Evolutionary conservation across 2,113 vertebrate species (phyloP).

Genomic region (Oncorhynchus masou): DNA sequence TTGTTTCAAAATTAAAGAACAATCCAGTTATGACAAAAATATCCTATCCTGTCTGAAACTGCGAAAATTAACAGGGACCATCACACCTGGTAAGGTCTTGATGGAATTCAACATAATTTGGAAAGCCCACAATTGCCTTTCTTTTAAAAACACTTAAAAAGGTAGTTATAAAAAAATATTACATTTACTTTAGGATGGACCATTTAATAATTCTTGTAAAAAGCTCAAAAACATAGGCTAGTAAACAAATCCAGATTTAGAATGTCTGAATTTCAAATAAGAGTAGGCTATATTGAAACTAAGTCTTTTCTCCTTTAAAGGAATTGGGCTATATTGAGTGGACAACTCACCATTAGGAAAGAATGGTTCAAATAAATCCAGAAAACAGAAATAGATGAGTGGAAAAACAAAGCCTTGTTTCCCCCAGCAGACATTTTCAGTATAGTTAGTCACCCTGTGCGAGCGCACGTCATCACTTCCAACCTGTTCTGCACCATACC

Average conservation of each 20-base stretch:
- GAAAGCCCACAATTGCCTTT: background rate
- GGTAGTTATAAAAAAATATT: background rate
- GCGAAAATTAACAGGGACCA: background rate
- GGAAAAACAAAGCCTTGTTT: constrained; percentile 11
- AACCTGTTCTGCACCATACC: constrained; percentile 66
- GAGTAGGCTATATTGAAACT: no score
- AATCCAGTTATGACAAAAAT: no score
- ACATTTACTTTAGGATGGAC: background rate
- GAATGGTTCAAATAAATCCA: constrained; percentile 15
- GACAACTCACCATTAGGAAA: constrained; percentile 56
- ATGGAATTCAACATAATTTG: background rate
- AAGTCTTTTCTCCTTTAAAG: background rate
- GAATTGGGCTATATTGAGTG: background rate
- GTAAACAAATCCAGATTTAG: no score
- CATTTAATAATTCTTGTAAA: background rate
- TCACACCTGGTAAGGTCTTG: background rate
- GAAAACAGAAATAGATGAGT: background rate
- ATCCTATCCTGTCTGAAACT: background rate
- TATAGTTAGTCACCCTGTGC: constrained; percentile 31
- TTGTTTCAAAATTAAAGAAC: no score
- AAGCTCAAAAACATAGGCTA: background rate
- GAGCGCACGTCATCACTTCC: constrained; percentile 28
- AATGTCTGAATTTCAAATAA: no score
- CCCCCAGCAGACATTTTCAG: constrained; percentile 13
- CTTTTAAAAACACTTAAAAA: background rate